These are phyloP conservation scores for Ceratotherium simum DNA, from an alignment of 2,113 vertebrate species.

Conservation along the genomic window DNA sequence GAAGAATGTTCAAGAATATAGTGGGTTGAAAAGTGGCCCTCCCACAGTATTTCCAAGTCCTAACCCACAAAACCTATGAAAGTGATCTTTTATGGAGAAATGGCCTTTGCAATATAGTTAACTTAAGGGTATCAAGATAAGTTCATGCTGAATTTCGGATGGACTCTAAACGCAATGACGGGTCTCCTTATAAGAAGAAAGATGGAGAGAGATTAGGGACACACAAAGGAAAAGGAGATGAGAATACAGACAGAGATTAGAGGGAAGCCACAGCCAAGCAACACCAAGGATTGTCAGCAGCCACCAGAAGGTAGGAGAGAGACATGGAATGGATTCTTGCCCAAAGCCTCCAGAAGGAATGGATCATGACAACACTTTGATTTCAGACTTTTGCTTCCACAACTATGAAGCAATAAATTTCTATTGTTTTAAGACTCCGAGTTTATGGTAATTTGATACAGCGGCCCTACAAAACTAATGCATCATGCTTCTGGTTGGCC, in stretches of 20 bases:
- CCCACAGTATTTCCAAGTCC: too few relatives aligned
- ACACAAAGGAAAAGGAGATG: background rate
- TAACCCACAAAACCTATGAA: background rate
- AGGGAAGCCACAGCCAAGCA: background rate
- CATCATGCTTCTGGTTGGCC: background rate
- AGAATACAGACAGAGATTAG: background rate
- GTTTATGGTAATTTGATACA: background rate
- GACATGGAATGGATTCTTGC: too few relatives aligned
- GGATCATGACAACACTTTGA: background rate
- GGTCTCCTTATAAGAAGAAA: background rate
- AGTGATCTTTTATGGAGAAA: background rate
- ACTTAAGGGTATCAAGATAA: background rate
- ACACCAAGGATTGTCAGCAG: background rate
- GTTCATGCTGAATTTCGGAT: background rate
- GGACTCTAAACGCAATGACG: too few relatives aligned
- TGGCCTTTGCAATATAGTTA: background rate
- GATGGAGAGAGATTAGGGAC: background rate
- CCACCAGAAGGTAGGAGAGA: background rate
- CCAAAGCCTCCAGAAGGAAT: background rate
- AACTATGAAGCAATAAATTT: background rate
- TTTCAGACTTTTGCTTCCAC: background rate
- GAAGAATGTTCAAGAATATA: background rate
- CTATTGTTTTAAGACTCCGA: background rate
- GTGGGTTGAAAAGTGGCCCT: background rate
- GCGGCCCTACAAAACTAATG: background rate